A percentile compares a stretch with the other conserved stretches of the same genome.
phyloP scores from a whole-genome alignment of 2,888 invertebrate species.

The Epirrhoe tristata region DNA sequence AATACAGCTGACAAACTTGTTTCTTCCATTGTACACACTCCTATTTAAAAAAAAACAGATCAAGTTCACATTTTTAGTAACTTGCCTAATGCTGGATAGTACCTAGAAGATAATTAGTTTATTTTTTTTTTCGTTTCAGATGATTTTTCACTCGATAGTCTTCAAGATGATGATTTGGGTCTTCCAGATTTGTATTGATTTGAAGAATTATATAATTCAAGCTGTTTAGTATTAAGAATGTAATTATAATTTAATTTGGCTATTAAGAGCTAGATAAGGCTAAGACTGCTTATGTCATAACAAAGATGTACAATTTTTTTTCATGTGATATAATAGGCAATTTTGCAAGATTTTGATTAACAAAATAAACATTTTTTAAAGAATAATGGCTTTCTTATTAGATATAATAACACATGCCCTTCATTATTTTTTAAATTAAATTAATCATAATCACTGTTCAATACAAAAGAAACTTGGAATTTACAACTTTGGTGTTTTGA shows the following conservation, averaged over 20 bases:
- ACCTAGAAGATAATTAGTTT: neutral
- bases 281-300: neutral
- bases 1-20: constrained; percentile 22
- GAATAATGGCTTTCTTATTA: neutral
- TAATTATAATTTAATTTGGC: constrained; percentile 7
- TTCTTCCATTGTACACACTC: constrained; percentile 11
- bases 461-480: too few relatives aligned
- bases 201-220: constrained; percentile 7
- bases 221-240: constrained; percentile 15
- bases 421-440: neutral
- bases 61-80: neutral
- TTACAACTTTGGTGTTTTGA: neutral
- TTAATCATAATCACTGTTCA: too few relatives aligned
- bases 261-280: neutral
- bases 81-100: constrained; percentile 7
- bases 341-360: constrained; percentile 12
- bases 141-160: constrained; percentile 69
- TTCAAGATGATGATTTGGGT: constrained; percentile 65
- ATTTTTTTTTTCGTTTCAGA: constrained; percentile 58
- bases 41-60: neutral
- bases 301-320: neutral
- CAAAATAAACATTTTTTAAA: constrained; percentile 3
- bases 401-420: neutral
- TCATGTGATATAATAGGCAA: neutral
- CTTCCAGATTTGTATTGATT: constrained; percentile 66